These are phyloP conservation scores for Pyrrhopygopsis socrates DNA, from an alignment of 2,888 invertebrate genomes.

Conservation along the genomic window DNA sequence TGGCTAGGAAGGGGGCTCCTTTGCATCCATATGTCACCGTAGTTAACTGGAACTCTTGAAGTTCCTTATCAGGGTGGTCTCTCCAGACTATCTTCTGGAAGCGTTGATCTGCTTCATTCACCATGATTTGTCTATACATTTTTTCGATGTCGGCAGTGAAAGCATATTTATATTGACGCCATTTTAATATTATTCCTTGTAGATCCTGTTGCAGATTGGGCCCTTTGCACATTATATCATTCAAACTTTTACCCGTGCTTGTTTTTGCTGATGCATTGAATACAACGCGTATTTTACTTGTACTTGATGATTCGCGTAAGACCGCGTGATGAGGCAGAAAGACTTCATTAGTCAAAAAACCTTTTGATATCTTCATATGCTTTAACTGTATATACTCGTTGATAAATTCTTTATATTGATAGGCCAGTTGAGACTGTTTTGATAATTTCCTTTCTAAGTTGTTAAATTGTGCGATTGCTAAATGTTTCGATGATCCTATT, in stretches of 20 bases:
- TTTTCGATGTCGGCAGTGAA: slow-evolving; percentile 74
- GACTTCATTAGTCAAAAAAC: too few relatives aligned
- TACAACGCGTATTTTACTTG: too few relatives aligned
- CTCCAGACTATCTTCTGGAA: slow-evolving; percentile 80
- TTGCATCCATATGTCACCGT: slow-evolving; percentile 33
- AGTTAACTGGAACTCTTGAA: slow-evolving; percentile 27
- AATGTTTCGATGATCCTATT: too few relatives aligned
- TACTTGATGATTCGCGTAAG: too few relatives aligned
- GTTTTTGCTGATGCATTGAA: background rate
- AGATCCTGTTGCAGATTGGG: slow-evolving; percentile 43
- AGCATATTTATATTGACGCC: slow-evolving; percentile 51
- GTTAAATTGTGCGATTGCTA: too few relatives aligned
- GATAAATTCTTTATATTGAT: too few relatives aligned
- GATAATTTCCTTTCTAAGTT: too few relatives aligned
- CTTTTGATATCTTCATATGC: too few relatives aligned
- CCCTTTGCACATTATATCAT: background rate
- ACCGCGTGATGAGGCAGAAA: too few relatives aligned
- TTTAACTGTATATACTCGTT: too few relatives aligned
- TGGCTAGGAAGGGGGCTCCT: slow-evolving; percentile 65
- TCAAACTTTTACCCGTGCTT: slow-evolving; percentile 37
- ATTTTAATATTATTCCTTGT: slow-evolving; percentile 50
- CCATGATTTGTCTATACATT: slow-evolving; percentile 68
- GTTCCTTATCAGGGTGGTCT: slow-evolving; percentile 5
- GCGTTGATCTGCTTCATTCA: slow-evolving; percentile 66
- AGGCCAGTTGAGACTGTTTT: too few relatives aligned